Evolutionary conservation across 2,113 vertebrate genomes (phyloP).

Genomic region (Urocitellus parryii): DNA sequence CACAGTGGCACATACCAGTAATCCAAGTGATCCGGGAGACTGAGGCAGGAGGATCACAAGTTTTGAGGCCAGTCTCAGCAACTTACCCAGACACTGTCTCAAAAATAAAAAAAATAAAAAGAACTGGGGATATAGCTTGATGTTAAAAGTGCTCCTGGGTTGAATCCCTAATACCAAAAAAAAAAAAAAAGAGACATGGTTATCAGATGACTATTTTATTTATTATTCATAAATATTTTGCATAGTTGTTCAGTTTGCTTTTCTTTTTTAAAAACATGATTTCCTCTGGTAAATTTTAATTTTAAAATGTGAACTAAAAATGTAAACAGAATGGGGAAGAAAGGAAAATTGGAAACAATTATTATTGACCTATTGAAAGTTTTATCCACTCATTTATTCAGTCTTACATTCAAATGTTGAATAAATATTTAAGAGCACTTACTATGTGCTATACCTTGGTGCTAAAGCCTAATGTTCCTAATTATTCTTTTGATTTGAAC

Average conservation of each 20-base stretch:
- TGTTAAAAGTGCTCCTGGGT: too few relatives aligned
- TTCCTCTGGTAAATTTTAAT: constrained; percentile 44
- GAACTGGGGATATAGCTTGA: too few relatives aligned
- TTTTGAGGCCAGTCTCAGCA: too few relatives aligned
- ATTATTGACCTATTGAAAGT: background rate
- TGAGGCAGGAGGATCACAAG: too few relatives aligned
- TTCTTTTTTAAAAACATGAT: constrained; percentile 14
- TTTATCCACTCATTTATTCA: constrained; percentile 14
- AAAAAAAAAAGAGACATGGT: background rate
- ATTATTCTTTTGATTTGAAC: background rate
- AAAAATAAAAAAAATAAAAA: too few relatives aligned
- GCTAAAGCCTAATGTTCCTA: background rate
- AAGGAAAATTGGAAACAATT: background rate
- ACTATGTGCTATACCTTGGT: background rate
- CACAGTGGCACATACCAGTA: too few relatives aligned
- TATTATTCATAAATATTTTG: constrained; percentile 56
- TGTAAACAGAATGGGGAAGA: constrained; percentile 4
- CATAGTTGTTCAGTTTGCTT: background rate
- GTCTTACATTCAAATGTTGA: background rate
- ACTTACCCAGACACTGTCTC: too few relatives aligned
- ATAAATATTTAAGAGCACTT: background rate
- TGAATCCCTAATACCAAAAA: too few relatives aligned
- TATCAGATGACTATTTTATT: constrained; percentile 34
- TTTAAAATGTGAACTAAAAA: background rate
- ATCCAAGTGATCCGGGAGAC: too few relatives aligned